Percentiles rank a stretch among this genome's conserved stretches.
Evolutionary conservation across 2,797 vertebrate species (phyloP).

Genomic region (Propithecus deckenii): DNA sequence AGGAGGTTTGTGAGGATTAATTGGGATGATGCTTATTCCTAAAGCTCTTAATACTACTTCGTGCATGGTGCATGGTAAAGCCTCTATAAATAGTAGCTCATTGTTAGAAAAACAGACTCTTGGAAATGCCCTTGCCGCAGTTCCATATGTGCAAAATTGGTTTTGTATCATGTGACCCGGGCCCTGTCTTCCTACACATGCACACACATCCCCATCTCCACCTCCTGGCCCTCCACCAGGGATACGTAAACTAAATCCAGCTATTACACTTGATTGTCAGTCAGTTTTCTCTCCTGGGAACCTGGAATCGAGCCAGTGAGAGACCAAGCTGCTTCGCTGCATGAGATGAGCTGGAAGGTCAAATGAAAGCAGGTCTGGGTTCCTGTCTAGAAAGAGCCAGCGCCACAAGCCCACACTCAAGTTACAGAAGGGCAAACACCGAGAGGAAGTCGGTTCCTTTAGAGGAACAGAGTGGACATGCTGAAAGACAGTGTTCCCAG

Average conservation of each 20-base stretch:
- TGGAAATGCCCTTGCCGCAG: not conserved
- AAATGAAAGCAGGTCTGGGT: not conserved
- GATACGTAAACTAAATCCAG: not conserved
- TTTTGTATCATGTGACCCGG: not conserved
- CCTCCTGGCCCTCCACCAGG: not conserved
- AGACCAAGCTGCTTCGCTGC: not conserved
- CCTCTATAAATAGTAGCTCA: not conserved
- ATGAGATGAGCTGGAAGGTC: not conserved
- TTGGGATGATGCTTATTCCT: not conserved
- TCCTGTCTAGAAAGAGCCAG: not conserved
- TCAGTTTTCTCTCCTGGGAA: not conserved
- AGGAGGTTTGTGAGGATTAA: not conserved
- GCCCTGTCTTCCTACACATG: not conserved
- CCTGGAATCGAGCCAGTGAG: not conserved
- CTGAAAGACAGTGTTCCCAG: not conserved
- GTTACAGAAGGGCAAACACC: not conserved
- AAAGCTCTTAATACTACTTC: not conserved
- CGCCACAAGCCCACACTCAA: not conserved
- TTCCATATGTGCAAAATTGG: not conserved
- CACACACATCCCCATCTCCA: not conserved
- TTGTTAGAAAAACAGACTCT: not conserved
- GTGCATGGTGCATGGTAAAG: not conserved
- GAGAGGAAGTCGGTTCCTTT: not conserved
- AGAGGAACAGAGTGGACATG: not conserved
- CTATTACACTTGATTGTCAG: not conserved